Percentiles rank a stretch among this genome's conserved stretches.
Conservation (phyloP, 2,113 vertebrate species). For the Helogale parvula region DNA sequence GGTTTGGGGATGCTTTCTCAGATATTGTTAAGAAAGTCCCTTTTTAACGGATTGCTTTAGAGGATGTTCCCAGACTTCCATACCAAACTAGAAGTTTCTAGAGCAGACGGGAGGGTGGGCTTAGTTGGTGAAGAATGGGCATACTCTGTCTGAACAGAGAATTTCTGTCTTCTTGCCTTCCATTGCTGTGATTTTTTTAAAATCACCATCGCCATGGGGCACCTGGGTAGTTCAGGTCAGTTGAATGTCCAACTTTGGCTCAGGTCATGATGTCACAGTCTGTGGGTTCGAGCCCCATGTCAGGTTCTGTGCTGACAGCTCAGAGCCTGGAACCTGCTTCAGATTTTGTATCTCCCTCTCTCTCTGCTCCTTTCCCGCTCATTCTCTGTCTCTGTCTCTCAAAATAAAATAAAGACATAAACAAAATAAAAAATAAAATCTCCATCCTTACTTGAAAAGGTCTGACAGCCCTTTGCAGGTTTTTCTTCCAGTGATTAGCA, state of each 20-base stretch:
- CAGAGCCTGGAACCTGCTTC: too few species aligned
- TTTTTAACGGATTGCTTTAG: neutral
- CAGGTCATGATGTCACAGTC: too few species aligned
- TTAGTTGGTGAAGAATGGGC: neutral
- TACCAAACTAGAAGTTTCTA: neutral
- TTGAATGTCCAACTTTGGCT: too few species aligned
- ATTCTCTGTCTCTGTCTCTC: too few species aligned
- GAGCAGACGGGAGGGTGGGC: neutral
- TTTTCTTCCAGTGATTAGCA: neutral
- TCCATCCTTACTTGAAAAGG: neutral
- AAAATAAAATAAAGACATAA: too few species aligned
- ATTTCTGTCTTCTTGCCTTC: neutral
- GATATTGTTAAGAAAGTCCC: neutral
- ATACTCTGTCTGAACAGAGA: neutral
- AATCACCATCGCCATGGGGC: too few species aligned
- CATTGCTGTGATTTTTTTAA: neutral
- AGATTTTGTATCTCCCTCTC: too few species aligned
- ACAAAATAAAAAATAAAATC: neutral
- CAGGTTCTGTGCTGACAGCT: too few species aligned
- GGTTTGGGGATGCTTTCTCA: neutral
- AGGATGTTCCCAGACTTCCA: neutral
- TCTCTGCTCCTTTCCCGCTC: too few species aligned
- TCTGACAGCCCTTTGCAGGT: neutral
- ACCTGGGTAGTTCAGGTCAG: too few species aligned
- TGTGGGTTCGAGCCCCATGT: too few species aligned